Percentiles rank a stretch among this genome's conserved stretches.
Evolutionary conservation across 2,888 invertebrate species (phyloP).

Genomic region (Lepidonotus clava): DNA sequence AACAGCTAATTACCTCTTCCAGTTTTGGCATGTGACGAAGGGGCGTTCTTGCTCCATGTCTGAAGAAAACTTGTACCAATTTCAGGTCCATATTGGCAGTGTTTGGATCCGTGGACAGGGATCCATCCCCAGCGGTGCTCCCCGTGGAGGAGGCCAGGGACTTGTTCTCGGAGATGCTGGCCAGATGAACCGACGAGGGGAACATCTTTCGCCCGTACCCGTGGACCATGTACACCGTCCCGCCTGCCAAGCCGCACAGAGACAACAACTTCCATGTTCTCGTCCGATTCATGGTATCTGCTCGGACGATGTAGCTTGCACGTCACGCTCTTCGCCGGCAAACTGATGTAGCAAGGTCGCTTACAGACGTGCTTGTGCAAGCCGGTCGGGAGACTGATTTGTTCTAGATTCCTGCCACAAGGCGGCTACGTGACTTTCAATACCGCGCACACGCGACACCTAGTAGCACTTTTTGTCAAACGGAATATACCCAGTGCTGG

Average conservation of each 20-base stretch:
- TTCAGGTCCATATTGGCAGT: constrained; percentile 65
- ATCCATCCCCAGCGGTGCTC: background rate
- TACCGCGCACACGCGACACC: background rate
- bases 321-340: no score
- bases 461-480: background rate
- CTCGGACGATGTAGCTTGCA: background rate
- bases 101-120: background rate
- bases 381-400: no score
- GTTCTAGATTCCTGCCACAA: no score
- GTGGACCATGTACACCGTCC: background rate
- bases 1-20: constrained; percentile 59
- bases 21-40: constrained; percentile 61
- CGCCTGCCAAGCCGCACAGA: background rate
- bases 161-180: background rate
- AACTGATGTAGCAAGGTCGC: no score
- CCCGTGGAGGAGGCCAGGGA: background rate
- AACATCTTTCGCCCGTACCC: background rate
- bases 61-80: constrained; percentile 72
- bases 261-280: constrained; percentile 2
- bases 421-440: background rate
- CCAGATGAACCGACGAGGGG: background rate
- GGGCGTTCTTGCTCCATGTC: constrained; percentile 74
- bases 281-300: background rate
- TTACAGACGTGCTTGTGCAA: no score
- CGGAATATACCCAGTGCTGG: no score